Percentiles rank a stretch among this genome's conserved stretches.
phyloP scores from a whole-genome alignment of 2,888 invertebrate genomes.

The Gymnosoma rotundatum region DNA sequence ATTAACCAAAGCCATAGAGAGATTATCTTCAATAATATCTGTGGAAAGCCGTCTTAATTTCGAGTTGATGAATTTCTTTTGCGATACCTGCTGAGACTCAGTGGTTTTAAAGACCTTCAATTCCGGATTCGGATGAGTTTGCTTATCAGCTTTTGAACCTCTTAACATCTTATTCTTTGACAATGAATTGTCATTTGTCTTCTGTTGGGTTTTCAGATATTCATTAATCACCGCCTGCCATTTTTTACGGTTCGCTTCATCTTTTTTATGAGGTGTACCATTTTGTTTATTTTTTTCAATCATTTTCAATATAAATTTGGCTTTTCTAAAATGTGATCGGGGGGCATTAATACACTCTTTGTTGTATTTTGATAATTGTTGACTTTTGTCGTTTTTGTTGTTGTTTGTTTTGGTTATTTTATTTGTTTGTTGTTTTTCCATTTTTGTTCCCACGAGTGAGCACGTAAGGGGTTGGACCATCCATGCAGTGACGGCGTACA shows the following conservation, averaged over 20 bases:
- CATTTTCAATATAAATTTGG: background rate
- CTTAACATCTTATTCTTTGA: too few relatives aligned
- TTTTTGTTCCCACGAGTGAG: slow-evolving; percentile 50
- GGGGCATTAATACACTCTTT: too few relatives aligned
- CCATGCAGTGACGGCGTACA: slow-evolving; percentile 49
- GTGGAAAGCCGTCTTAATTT: too few relatives aligned
- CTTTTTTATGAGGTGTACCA: background rate
- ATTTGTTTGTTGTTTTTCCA: slow-evolving; percentile 15
- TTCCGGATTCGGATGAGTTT: too few relatives aligned
- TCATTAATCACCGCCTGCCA: background rate
- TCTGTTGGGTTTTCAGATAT: background rate
- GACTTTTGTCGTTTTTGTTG: background rate
- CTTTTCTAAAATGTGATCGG: too few relatives aligned
- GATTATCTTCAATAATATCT: too few relatives aligned
- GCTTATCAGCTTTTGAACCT: too few relatives aligned
- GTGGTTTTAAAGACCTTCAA: too few relatives aligned
- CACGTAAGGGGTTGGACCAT: slow-evolving; percentile 43
- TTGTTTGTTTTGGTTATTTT: background rate
- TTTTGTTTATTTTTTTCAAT: background rate
- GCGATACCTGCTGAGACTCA: too few relatives aligned
- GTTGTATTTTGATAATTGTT: too few relatives aligned
- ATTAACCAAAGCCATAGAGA: slow-evolving; percentile 3
- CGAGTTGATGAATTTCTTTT: too few relatives aligned
- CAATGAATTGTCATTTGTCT: too few relatives aligned
- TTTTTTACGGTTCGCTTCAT: background rate